These are phyloP conservation scores for Cricetomys ansorgei DNA, from an alignment of 2,113 vertebrate species.

Conservation along the genomic window DNA sequence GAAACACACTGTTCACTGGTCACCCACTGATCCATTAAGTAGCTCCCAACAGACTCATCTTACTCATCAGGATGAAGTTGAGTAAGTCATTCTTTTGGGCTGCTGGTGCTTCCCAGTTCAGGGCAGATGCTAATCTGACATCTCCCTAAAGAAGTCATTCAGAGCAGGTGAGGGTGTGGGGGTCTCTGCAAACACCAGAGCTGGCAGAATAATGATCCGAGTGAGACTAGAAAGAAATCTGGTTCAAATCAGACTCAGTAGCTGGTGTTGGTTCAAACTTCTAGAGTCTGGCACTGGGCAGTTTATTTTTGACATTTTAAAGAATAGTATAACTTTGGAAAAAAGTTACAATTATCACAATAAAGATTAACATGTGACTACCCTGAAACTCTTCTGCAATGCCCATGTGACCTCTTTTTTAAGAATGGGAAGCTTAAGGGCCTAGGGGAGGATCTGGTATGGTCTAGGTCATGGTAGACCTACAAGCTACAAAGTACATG, in stretches of 20 bases:
- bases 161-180: neutral
- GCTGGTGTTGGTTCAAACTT: neutral
- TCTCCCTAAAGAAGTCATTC: neutral
- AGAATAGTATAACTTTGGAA: neutral
- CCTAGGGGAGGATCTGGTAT: neutral
- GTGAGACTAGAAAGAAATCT: neutral
- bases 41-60: neutral
- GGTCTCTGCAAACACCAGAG: neutral
- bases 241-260: neutral
- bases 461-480: neutral
- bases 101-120: neutral
- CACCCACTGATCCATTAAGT: neutral
- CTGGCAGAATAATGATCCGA: neutral
- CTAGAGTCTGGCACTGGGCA: neutral
- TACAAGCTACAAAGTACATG: neutral
- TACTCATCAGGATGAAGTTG: neutral
- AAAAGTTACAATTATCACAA: neutral
- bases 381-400: neutral
- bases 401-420: neutral
- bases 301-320: neutral
- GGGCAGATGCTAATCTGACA: neutral
- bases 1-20: neutral
- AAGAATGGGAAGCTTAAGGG: neutral
- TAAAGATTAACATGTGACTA: neutral
- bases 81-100: neutral